Conservation (phyloP, 2,113 vertebrate genomes). For the Typhlomys cinereus region DNA sequence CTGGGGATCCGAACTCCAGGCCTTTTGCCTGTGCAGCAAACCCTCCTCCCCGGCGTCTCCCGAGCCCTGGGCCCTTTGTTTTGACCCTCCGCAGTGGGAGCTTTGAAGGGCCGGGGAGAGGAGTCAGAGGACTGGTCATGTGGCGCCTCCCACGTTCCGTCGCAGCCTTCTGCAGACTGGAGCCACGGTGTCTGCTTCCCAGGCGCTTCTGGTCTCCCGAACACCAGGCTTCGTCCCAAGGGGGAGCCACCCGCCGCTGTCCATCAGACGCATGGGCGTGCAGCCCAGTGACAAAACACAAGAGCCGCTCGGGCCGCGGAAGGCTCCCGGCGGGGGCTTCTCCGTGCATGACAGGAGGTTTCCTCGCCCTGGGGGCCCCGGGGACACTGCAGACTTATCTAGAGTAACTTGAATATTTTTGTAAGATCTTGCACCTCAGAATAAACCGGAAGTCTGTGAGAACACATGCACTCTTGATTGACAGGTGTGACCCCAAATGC, state of each 20-base stretch:
- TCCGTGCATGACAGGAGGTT: neutral
- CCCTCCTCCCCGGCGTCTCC: neutral
- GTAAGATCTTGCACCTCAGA: too few relatives aligned
- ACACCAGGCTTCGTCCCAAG: neutral
- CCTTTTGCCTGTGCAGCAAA: neutral
- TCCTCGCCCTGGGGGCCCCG: neutral
- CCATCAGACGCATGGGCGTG: rapidly evolving
- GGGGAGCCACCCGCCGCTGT: rapidly evolving
- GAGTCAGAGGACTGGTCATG: neutral
- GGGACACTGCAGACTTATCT: neutral
- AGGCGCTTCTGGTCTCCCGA: neutral
- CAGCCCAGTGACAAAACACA: too few relatives aligned
- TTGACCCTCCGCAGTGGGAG: neutral
- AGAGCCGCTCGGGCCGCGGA: too few relatives aligned
- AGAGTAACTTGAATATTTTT: neutral
- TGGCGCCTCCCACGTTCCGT: too few relatives aligned
- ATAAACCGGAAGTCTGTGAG: neutral
- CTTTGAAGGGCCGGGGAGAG: neutral
- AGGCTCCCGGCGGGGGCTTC: too few relatives aligned
- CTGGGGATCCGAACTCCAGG: neutral
- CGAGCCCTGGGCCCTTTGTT: neutral
- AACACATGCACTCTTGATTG: neutral
- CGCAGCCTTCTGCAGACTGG: neutral
- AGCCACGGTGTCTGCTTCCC: neutral
- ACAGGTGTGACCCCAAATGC: rapidly evolving